Percentiles rank a stretch among this genome's conserved stretches.
Evolutionary conservation across 2,888 invertebrate species (phyloP).

Genomic region (Hetaerina titia): DNA sequence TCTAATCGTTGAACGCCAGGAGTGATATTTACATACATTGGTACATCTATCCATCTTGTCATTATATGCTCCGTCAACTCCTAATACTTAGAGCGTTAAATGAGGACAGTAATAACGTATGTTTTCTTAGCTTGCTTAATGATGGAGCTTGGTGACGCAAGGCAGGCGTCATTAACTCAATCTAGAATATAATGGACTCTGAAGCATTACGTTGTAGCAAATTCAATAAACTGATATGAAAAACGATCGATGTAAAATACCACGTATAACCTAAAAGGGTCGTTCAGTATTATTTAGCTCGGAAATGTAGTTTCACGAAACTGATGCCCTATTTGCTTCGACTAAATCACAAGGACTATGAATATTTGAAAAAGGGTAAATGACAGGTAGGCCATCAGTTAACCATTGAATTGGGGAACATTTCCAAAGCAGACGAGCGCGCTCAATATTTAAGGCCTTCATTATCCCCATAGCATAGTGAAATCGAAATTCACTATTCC

Average conservation of each 20-base stretch:
- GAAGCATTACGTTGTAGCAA: not conserved
- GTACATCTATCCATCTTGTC: no score
- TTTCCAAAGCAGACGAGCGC: not conserved
- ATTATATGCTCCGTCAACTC: no score
- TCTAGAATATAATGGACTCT: not conserved
- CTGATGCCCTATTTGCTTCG: not conserved
- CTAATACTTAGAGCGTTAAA: no score
- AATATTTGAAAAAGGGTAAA: not conserved
- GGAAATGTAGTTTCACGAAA: not conserved
- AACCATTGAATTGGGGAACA: not conserved
- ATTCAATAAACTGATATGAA: not conserved
- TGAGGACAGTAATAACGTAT: no score
- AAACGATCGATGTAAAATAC: not conserved
- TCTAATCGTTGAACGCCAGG: no score
- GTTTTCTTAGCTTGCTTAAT: no score
- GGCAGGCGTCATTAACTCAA: not conserved
- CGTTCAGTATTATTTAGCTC: not conserved
- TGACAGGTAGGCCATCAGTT: not conserved
- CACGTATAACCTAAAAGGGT: not conserved
- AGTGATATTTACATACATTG: no score
- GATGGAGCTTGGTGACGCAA: no score
- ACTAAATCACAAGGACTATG: not conserved
- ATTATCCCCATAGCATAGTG: not conserved
- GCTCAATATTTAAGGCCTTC: not conserved
- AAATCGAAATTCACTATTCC: no score